Conservation (phyloP, 2,797 vertebrate genomes). For the Varecia variegata region DNA sequence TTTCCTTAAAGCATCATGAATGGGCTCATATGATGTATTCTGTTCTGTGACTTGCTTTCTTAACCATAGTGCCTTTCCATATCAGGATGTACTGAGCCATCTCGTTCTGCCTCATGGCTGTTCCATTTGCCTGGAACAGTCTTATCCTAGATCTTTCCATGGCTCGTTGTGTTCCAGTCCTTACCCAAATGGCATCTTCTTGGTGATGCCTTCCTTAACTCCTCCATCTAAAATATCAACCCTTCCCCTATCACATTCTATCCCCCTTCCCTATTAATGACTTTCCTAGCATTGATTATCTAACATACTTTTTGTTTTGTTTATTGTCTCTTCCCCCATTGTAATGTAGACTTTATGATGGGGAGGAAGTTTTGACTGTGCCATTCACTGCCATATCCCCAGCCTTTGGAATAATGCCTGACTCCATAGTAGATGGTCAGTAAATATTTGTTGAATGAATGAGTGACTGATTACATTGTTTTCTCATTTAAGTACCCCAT, state of each 20-base stretch:
- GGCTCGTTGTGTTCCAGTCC: background rate
- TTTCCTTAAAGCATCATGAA: background rate
- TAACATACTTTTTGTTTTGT: background rate
- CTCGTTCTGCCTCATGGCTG: background rate
- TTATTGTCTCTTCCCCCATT: background rate
- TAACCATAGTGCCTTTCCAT: background rate
- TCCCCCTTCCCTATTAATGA: background rate
- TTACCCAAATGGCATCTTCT: background rate
- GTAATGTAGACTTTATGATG: background rate
- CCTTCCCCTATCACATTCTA: background rate
- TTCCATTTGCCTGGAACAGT: background rate
- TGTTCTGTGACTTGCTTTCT: constrained; percentile 15
- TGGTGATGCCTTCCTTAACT: background rate
- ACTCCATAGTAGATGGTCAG: background rate
- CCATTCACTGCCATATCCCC: background rate
- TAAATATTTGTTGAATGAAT: constrained; percentile 2
- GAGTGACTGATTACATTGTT: background rate
- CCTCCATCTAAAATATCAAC: background rate
- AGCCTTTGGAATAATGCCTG: background rate
- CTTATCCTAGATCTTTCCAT: background rate
- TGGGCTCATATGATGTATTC: background rate
- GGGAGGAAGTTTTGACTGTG: background rate
- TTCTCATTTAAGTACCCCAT: background rate
- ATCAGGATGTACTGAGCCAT: background rate
- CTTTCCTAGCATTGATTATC: background rate